Evolutionary conservation across 2,888 invertebrate species (phyloP).

Genomic region (Parnassius glacialis): DNA sequence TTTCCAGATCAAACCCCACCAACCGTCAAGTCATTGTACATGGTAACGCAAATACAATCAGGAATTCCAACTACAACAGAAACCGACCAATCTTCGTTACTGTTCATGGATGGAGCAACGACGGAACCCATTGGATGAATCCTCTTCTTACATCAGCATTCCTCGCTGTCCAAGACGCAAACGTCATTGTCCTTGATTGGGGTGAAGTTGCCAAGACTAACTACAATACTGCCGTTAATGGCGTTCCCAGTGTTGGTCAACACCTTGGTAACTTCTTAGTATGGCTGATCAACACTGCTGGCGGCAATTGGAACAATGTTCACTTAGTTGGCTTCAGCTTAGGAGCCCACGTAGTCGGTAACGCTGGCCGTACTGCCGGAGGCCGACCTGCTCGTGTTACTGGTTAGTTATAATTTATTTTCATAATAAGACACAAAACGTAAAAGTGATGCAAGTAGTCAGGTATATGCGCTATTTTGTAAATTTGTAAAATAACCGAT

Average conservation of each 20-base stretch:
- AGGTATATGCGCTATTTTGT: no score
- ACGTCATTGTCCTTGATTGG: conserved; percentile 65
- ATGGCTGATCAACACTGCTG: conserved; percentile 54
- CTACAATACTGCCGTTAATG: conserved; percentile 43
- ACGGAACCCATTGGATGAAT: conserved; percentile 41
- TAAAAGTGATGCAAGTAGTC: no score
- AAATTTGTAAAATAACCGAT: no score
- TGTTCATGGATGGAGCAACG: conserved; percentile 51
- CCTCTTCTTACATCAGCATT: conserved; percentile 43
- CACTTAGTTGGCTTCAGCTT: conserved; percentile 68
- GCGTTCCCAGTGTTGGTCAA: conserved; percentile 52
- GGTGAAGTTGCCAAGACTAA: conserved; percentile 40
- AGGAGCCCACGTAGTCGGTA: conserved; percentile 66
- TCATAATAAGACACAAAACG: no score
- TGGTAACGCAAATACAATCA: conserved; percentile 42
- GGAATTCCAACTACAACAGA: conserved; percentile 43
- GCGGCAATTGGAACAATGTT: conserved; percentile 58
- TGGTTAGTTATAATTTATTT: conserved; percentile 39
- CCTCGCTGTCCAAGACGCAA: conserved; percentile 39
- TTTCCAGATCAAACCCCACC: conserved; percentile 41
- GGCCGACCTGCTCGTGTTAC: conserved; percentile 53
- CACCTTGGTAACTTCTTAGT: conserved; percentile 55
- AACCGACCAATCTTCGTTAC: conserved; percentile 43
- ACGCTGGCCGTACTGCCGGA: conserved; percentile 50
- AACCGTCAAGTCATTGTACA: conserved; percentile 40